Percentiles rank a stretch among this genome's conserved stretches.
These are phyloP conservation scores for Sycophila texana DNA, from an alignment of 2,888 invertebrate species.

Conservation along the genomic window DNA sequence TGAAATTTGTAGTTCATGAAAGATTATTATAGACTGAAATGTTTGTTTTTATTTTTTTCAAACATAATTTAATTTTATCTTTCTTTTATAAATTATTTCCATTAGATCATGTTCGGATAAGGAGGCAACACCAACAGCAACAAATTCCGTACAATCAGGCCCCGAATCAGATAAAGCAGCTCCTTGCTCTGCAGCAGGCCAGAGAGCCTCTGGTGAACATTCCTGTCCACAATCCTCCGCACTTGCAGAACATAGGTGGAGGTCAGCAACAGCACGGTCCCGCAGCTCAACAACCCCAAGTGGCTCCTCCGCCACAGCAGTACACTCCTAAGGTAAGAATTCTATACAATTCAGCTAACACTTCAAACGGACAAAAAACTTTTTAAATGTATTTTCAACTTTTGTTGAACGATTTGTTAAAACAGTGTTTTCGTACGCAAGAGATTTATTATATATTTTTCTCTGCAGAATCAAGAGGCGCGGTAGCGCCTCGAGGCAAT, in stretches of 20 bases:
- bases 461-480: too few species aligned
- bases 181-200: constrained; percentile 68
- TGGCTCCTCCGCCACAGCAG: constrained; percentile 34
- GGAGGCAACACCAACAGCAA: constrained; percentile 59
- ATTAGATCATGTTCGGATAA: constrained; percentile 58
- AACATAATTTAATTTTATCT: neutral
- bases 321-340: constrained; percentile 41
- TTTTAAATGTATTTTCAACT: too few species aligned
- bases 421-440: too few species aligned
- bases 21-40: too few species aligned
- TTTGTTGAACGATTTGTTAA: too few species aligned
- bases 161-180: constrained; percentile 67
- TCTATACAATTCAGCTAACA: too few species aligned
- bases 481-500: too few species aligned
- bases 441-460: too few species aligned
- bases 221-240: constrained; percentile 64
- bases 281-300: constrained; percentile 43
- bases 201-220: constrained; percentile 69
- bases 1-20: too few species aligned
- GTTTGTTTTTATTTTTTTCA: too few species aligned
- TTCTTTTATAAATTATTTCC: neutral
- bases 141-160: constrained; percentile 63
- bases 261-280: constrained; percentile 60
- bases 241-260: constrained; percentile 49
- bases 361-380: too few species aligned